A percentile compares a stretch with the other conserved stretches of the same genome.
phyloP scores from a whole-genome alignment of 2,113 vertebrate species.

The Gobius niger region DNA sequence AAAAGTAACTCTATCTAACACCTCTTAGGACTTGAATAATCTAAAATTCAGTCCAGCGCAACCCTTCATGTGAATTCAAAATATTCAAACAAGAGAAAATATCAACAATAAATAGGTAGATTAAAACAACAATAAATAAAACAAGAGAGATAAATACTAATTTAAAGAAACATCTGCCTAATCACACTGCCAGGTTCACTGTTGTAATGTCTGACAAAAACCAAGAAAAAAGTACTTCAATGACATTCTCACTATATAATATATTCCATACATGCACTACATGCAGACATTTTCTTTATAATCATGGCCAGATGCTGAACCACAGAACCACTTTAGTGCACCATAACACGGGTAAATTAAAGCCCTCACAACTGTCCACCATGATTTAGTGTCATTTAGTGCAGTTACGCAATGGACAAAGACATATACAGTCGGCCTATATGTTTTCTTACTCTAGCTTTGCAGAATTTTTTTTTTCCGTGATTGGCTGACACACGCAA shows the following conservation, averaged over 20 bases:
- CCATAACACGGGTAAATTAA: conserved; percentile 6
- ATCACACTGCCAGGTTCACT: no score
- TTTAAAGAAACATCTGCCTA: no score
- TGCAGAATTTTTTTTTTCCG: not conserved
- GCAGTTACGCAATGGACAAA: not conserved
- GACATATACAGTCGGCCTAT: not conserved
- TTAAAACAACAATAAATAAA: no score
- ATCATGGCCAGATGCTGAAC: conserved; percentile 3
- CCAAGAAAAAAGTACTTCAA: not conserved
- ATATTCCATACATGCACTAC: not conserved
- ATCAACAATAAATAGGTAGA: no score
- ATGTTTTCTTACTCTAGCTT: not conserved
- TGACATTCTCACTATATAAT: not conserved
- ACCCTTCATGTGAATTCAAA: no score
- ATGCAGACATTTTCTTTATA: not conserved
- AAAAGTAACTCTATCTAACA: no score
- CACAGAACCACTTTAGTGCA: conserved; percentile 7
- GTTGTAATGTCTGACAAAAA: not conserved
- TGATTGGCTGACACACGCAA: not conserved
- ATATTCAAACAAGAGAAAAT: no score
- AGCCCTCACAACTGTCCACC: not conserved
- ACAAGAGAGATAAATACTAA: no score
- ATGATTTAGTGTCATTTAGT: conserved; percentile 10
- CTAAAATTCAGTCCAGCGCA: no score
- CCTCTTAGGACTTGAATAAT: no score